Percentiles rank a stretch among this genome's conserved stretches.
phyloP scores from a whole-genome alignment of 2,888 invertebrate species.

The Neocrepidodera transversa region DNA sequence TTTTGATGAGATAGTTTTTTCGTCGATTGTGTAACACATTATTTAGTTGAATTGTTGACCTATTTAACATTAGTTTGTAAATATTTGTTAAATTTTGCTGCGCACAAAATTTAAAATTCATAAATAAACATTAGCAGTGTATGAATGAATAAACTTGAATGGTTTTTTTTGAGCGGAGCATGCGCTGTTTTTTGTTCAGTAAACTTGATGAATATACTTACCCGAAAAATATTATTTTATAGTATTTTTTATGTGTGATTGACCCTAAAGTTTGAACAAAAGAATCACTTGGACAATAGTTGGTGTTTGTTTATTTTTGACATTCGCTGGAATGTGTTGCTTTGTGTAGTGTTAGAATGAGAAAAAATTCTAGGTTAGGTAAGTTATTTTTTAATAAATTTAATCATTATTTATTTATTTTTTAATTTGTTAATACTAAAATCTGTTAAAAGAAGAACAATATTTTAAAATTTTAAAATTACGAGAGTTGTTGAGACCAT shows the following conservation, averaged over 20 bases:
- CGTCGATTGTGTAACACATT: background rate
- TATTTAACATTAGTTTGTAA: background rate
- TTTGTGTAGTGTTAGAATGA: conserved; percentile 10
- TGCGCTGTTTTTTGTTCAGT: background rate
- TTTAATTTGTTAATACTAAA: no score
- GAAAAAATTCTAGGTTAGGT: conserved; percentile 20
- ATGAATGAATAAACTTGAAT: conserved; percentile 3
- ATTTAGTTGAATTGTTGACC: background rate
- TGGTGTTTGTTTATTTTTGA: background rate
- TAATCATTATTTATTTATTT: no score
- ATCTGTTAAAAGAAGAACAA: no score
- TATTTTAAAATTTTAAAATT: no score
- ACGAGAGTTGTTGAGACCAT: no score
- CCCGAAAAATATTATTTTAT: background rate
- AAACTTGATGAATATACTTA: conserved; percentile 4
- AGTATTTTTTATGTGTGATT: conserved; percentile 9
- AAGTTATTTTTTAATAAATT: conserved; percentile 1
- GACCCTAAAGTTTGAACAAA: background rate
- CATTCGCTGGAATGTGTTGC: background rate
- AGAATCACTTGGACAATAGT: background rate
- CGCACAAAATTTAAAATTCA: conserved; percentile 13
- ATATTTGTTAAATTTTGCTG: no score
- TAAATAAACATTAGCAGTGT: conserved; percentile 11
- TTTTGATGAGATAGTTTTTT: conserved; percentile 1
- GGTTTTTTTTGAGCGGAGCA: background rate